phyloP scores from a whole-genome alignment of 2,888 invertebrate species.

The Buathra laborator region DNA sequence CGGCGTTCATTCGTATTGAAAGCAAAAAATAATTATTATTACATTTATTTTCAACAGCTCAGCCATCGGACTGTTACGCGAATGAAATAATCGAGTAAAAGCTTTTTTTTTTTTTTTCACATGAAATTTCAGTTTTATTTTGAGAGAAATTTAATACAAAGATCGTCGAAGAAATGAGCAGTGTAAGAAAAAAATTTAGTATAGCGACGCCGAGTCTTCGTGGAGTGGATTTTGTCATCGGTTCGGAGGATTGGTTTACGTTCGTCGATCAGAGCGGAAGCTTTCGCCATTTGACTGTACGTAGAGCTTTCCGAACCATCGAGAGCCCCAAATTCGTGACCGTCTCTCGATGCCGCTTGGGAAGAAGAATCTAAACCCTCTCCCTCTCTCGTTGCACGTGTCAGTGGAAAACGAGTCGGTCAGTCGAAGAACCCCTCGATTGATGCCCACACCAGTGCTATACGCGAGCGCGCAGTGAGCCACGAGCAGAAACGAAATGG shows the following conservation, averaged over 20 bases:
- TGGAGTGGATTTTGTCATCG: background rate
- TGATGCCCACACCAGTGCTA: background rate
- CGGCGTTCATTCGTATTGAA: background rate
- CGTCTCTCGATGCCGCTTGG: slow-evolving; percentile 21
- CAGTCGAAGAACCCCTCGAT: slow-evolving; percentile 22
- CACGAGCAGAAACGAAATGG: slow-evolving; percentile 51
- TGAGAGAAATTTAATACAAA: no score
- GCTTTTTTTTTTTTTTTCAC: no score
- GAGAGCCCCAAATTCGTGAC: slow-evolving; percentile 35
- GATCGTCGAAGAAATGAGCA: no score
- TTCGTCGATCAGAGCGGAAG: background rate
- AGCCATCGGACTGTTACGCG: background rate
- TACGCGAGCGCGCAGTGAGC: slow-evolving; percentile 5
- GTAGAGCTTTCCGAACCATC: background rate
- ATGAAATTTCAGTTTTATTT: no score
- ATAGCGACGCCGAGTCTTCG: no score
- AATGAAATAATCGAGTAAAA: background rate
- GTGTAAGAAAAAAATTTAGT: no score
- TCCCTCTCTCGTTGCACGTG: slow-evolving; percentile 3
- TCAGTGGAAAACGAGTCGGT: slow-evolving; percentile 44
- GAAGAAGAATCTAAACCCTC: background rate
- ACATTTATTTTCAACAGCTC: background rate
- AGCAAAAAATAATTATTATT: background rate
- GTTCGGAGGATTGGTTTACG: background rate
- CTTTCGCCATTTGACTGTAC: background rate